These are phyloP conservation scores for Acronicta alni DNA, from an alignment of 2,888 invertebrate genomes.

Conservation along the genomic window DNA sequence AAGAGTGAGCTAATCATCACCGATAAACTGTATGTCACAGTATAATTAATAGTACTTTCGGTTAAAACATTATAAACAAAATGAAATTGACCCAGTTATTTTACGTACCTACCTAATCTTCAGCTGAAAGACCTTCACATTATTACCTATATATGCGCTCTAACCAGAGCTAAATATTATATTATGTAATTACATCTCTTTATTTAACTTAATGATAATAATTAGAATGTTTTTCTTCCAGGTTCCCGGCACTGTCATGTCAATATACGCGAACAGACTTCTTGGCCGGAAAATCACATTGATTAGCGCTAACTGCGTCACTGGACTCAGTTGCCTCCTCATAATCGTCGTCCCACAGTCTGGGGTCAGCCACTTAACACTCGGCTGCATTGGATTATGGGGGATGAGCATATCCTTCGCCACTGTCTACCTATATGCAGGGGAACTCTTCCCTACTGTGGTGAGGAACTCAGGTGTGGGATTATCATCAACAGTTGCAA, in stretches of 20 bases:
- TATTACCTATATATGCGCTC: no score
- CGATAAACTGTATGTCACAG: slow-evolving; percentile 28
- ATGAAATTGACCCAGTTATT: slow-evolving; percentile 1
- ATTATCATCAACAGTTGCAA: slow-evolving; percentile 94
- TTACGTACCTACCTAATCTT: not conserved
- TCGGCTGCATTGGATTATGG: slow-evolving; percentile 93
- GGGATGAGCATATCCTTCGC: slow-evolving; percentile 95
- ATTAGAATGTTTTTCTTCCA: slow-evolving; percentile 56
- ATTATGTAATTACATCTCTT: no score
- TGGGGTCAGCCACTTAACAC: slow-evolving; percentile 86
- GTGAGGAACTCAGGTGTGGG: slow-evolving; percentile 96
- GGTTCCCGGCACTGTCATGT: slow-evolving; percentile 90
- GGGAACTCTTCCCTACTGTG: slow-evolving; percentile 96
- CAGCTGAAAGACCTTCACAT: no score
- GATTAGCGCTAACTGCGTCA: slow-evolving; percentile 90
- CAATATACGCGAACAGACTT: slow-evolving; percentile 90
- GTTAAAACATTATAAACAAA: not conserved
- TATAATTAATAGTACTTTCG: slow-evolving; percentile 9
- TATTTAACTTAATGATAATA: not conserved
- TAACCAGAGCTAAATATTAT: no score
- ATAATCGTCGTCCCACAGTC: slow-evolving; percentile 89
- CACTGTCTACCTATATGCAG: slow-evolving; percentile 95
- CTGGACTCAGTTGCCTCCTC: slow-evolving; percentile 91
- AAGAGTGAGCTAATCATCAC: slow-evolving; percentile 36
- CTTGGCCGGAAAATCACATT: slow-evolving; percentile 92